Evolutionary conservation across 92 coral and sea anemone genomes (phyloP), one percentile per base, ranked within the genome.

Genomic region (Palythoa heliodiscus): DNA sequence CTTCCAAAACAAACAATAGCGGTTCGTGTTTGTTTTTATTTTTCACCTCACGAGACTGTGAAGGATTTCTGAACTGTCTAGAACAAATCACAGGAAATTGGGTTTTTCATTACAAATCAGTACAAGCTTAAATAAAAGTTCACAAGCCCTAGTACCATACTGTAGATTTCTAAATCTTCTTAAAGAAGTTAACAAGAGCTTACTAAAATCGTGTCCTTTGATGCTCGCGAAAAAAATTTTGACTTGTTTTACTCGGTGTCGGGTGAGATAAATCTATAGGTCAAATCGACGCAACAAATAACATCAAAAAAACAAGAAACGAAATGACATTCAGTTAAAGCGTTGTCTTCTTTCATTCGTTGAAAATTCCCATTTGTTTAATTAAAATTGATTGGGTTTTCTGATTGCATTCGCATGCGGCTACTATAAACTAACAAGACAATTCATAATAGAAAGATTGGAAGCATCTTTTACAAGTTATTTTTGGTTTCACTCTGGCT

Each of bases 361-460:
- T 39, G 24, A 71, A 29, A 55, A 53, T 63, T 77, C 69, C 13
- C 60, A 22, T 68, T 66, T 78, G 35, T 78, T 19, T 58, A 78
- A 60, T 19, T 58, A 78, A 60, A 66, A 52, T n/a, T 57, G 83
- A 57, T 22, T 17, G 39, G 19, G 60, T 24, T 35, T 37, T 66
- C 9, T 40, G 60, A 25, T 80, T 67, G 63, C 61, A 37, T 66
- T 20, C 63, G 74, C 14, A 63, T 66, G 73, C 47, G 47, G 37
- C 35, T 78, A 78, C 67, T 60, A 57, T 78, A 78, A 80, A 80
- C 84, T 64, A 66, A 25, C 40, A n/a, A 48, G 84, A 64, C 84
- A 80, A 12, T 11, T 67, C 40, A 37, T 64, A 80, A 80, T 66
- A 80, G 73, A 52, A 80, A 80, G 84, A 80, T 80, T 80, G 74